Evolutionary conservation across 2,888 invertebrate species (phyloP).

Genomic region (Leptinotarsa tumamoca): DNA sequence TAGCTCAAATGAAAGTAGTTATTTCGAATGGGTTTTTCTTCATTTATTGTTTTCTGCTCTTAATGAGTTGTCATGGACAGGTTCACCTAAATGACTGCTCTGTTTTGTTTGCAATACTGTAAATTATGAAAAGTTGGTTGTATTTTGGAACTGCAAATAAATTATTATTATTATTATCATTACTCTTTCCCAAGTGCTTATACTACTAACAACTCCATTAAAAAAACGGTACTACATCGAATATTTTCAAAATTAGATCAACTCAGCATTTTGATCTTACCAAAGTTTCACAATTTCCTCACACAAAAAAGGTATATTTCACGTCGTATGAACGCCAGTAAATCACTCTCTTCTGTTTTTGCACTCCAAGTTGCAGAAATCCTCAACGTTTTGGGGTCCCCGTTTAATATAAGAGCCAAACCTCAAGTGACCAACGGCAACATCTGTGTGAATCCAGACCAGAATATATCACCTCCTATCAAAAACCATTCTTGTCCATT

Average conservation of each 20-base stretch:
- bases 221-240: no score
- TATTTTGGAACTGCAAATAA: no score
- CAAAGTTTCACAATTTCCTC: conserved; percentile 42
- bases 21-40: no score
- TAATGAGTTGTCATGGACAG: no score
- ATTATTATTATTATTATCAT: no score
- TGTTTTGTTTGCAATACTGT: no score
- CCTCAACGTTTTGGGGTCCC: conserved; percentile 46
- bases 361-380: conserved; percentile 4
- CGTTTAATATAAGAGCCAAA: conserved; percentile 57
- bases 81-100: no score
- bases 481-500: conserved; percentile 62
- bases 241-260: background rate
- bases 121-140: no score
- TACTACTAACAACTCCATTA: no score
- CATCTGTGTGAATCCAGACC: conserved; percentile 59
- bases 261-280: background rate
- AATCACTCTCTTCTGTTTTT: conserved; percentile 38
- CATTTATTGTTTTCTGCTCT: no score
- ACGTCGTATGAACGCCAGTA: conserved; percentile 53
- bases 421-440: conserved; percentile 61
- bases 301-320: conserved; percentile 60
- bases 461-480: conserved; percentile 63
- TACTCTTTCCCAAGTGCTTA: no score
- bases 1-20: no score